These are phyloP conservation scores for Drosophila ohnishii DNA, from an alignment of 1,140 invertebrate genomes.

Conservation along the genomic window DNA sequence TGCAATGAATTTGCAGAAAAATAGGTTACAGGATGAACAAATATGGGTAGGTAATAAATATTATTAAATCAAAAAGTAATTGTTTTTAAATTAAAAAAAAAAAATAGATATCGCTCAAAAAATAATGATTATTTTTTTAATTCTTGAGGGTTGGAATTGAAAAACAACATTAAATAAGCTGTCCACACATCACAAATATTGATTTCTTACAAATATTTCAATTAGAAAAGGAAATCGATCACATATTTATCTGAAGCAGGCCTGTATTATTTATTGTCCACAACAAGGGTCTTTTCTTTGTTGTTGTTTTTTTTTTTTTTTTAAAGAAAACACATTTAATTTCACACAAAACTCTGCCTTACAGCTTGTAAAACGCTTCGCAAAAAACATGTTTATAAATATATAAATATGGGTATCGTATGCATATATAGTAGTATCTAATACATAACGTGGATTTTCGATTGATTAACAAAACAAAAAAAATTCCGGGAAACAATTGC, in stretches of 20 bases:
- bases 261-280: conserved; percentile 33
- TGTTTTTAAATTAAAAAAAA: no score
- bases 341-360: background rate
- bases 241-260: conserved; percentile 4
- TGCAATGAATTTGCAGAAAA: no score
- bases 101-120: no score
- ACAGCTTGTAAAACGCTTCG: conserved; percentile 17
- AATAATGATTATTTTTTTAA: no score
- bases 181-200: no score
- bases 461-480: conserved; percentile 62
- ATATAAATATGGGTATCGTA: conserved; percentile 37
- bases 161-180: no score
- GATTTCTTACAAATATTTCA: background rate
- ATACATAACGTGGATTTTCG: conserved; percentile 29
- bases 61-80: no score
- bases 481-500: conserved; percentile 50
- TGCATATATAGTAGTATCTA: conserved; percentile 27
- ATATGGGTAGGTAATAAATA: no score
- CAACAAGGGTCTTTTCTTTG: background rate
- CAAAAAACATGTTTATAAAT: conserved; percentile 16
- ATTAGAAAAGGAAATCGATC: background rate
- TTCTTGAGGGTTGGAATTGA: no score
- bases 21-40: no score
- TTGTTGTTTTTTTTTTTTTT: background rate
- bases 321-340: conserved; percentile 4